phyloP scores from a whole-genome alignment of 2,113 vertebrate species.

The Hipposideros armiger region DNA sequence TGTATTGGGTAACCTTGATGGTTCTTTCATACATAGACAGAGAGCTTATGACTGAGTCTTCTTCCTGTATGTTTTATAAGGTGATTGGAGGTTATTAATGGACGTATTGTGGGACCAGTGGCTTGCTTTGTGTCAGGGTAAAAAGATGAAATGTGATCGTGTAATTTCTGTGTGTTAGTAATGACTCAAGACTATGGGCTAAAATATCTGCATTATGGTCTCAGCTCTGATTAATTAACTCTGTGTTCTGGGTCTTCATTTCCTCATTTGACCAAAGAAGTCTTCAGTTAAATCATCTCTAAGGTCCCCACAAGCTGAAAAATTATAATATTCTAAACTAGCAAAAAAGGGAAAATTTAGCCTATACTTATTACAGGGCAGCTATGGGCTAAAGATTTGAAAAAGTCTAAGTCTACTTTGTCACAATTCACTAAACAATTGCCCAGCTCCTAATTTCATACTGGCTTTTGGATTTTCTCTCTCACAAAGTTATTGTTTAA shows the following conservation, averaged over 20 bases:
- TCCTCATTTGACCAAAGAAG: slow-evolving; percentile 44
- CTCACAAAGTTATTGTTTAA: neutral
- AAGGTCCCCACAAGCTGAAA: neutral
- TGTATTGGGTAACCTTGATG: neutral
- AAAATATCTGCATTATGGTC: slow-evolving; percentile 62
- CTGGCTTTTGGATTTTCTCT: slow-evolving; percentile 21
- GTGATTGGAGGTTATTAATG: neutral
- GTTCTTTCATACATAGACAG: neutral
- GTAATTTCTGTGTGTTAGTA: slow-evolving; percentile 28
- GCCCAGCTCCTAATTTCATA: neutral
- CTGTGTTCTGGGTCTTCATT: slow-evolving; percentile 51
- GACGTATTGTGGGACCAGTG: neutral
- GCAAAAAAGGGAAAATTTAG: slow-evolving; percentile 48
- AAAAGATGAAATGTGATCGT: slow-evolving; percentile 44
- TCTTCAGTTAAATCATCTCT: slow-evolving; percentile 39
- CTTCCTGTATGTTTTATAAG: neutral
- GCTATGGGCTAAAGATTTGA: neutral
- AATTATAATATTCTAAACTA: slow-evolving; percentile 51
- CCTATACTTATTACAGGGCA: neutral
- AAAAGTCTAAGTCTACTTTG: neutral
- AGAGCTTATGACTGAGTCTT: neutral
- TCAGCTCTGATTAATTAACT: slow-evolving; percentile 52
- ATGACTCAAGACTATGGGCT: slow-evolving; percentile 35
- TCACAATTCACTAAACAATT: slow-evolving; percentile 15
- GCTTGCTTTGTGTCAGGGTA: slow-evolving; percentile 23